phyloP scores from a whole-genome alignment of 1,140 invertebrate genomes.

The Hermatobates lingyangjiaoensis region DNA sequence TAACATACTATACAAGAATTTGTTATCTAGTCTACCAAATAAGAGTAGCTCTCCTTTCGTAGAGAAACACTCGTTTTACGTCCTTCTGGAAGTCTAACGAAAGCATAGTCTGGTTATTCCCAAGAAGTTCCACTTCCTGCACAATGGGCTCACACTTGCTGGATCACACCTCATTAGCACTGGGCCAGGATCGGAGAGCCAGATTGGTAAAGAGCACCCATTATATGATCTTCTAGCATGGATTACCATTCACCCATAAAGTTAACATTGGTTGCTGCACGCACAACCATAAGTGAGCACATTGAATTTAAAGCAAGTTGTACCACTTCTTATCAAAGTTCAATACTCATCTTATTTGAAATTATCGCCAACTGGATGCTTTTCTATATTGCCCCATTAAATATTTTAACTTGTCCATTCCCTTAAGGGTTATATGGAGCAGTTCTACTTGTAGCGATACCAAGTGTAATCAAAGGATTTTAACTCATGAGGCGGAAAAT shows the following conservation, averaged over 20 bases:
- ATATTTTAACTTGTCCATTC: conserved; percentile 10
- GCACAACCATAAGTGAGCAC: background rate
- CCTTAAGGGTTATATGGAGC: conserved; percentile 11
- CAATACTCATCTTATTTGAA: background rate
- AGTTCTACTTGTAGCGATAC: conserved; percentile 12
- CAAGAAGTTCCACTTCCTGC: background rate
- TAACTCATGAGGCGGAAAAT: conserved; percentile 16
- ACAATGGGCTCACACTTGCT: background rate
- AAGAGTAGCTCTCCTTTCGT: too few relatives aligned
- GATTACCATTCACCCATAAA: background rate
- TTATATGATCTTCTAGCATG: background rate
- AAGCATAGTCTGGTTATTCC: conserved; percentile 4
- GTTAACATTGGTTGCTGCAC: background rate
- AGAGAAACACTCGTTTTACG: conserved; percentile 11
- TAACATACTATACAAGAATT: too few relatives aligned
- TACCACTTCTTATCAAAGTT: background rate
- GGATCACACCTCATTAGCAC: background rate
- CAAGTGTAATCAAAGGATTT: conserved; percentile 5
- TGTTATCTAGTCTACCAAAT: too few relatives aligned
- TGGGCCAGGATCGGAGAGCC: background rate
- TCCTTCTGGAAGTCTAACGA: conserved; percentile 6
- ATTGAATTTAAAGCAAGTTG: background rate
- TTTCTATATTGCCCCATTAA: conserved; percentile 14
- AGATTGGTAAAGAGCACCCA: background rate
- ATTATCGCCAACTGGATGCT: background rate